Conservation (phyloP, 2,113 vertebrate species). For the Corythornis cristatus region DNA sequence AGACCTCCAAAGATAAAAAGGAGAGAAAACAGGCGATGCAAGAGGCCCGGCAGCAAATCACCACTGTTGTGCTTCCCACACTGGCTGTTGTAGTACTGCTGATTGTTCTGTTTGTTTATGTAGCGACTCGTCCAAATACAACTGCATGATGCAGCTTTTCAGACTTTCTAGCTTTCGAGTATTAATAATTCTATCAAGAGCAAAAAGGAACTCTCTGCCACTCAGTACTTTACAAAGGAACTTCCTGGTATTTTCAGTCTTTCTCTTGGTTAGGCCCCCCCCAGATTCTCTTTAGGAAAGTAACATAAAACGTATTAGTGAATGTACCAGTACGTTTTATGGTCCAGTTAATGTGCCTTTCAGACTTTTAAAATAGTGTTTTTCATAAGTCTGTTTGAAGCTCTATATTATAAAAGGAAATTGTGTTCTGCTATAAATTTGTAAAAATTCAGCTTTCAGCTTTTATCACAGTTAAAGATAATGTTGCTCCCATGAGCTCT, state of each 20-base stretch:
- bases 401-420: slow-evolving; percentile 43
- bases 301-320: slow-evolving; percentile 68
- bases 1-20: slow-evolving; percentile 96
- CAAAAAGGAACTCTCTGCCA: slow-evolving; percentile 54
- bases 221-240: slow-evolving; percentile 29
- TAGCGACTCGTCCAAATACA: slow-evolving; percentile 89
- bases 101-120: slow-evolving; percentile 94
- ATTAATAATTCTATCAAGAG: slow-evolving; percentile 8
- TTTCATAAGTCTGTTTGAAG: slow-evolving; percentile 44
- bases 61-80: slow-evolving; percentile 91
- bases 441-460: slow-evolving; percentile 54
- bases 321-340: slow-evolving; percentile 71
- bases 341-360: slow-evolving; percentile 82
- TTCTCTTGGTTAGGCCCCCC: slow-evolving; percentile 64
- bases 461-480: slow-evolving; percentile 36
- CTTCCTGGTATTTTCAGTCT: slow-evolving; percentile 57
- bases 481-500: slow-evolving; percentile 61
- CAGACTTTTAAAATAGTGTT: slow-evolving; percentile 70
- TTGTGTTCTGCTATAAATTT: slow-evolving; percentile 50
- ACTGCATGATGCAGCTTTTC: slow-evolving; percentile 77
- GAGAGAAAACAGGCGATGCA: slow-evolving; percentile 97
- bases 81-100: slow-evolving; percentile 87
- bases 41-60: slow-evolving; percentile 92
- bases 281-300: slow-evolving; percentile 66
- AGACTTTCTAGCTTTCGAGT: slow-evolving; percentile 16